phyloP scores from a whole-genome alignment of 1,140 invertebrate species.

The Meloidogyne floridensis region DNA sequence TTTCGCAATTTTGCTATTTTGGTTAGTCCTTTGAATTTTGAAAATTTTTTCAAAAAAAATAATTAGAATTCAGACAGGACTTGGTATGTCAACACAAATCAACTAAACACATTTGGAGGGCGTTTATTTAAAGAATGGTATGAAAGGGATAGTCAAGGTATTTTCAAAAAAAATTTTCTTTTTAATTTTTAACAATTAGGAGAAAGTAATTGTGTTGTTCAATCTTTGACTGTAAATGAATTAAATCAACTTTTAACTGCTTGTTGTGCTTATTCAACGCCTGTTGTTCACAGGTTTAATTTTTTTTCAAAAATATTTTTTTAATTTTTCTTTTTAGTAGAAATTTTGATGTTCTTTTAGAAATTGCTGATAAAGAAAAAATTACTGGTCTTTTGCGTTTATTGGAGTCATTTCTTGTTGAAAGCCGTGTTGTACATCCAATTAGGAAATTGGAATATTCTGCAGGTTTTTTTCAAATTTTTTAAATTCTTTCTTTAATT shows the following conservation, averaged over 20 bases:
- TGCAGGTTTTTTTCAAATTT: neutral
- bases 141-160: slow-evolving; percentile 39
- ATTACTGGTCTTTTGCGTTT: slow-evolving; percentile 47
- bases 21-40: neutral
- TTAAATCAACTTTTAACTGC: slow-evolving; percentile 42
- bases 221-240: slow-evolving; percentile 35
- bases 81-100: slow-evolving; percentile 42
- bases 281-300: slow-evolving; percentile 37
- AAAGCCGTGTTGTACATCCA: slow-evolving; percentile 49
- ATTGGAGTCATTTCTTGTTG: slow-evolving; percentile 45
- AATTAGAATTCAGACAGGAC: slow-evolving; percentile 22
- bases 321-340: slow-evolving; percentile 30
- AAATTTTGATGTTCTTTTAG: slow-evolving; percentile 43
- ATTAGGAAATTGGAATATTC: slow-evolving; percentile 53
- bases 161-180: neutral
- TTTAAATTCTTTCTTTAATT: neutral
- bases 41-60: neutral
- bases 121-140: slow-evolving; percentile 48
- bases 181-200: neutral
- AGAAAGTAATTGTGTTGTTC: slow-evolving; percentile 34
- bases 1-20: slow-evolving; percentile 23
- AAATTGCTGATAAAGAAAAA: slow-evolving; percentile 42
- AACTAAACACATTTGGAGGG: slow-evolving; percentile 46
- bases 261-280: slow-evolving; percentile 34
- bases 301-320: neutral